Percentiles rank a stretch among this genome's conserved stretches.
These are phyloP conservation scores for Hippocampus guttulatus DNA, from an alignment of 2,113 vertebrate genomes.

Conservation along the genomic window DNA sequence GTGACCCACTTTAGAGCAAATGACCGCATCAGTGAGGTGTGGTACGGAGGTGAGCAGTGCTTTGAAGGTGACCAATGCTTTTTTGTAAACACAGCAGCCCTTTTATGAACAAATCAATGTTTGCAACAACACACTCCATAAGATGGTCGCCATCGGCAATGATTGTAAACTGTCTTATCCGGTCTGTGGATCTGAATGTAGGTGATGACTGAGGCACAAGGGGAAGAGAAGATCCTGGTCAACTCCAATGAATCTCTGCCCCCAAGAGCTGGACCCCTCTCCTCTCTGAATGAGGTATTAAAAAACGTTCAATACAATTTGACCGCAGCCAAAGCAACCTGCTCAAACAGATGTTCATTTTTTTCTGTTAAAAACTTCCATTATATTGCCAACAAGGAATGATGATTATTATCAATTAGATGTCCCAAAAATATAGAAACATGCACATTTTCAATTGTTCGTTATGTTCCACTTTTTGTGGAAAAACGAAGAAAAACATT, in stretches of 20 bases:
- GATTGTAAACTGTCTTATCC: background rate
- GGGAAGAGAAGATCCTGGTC: slow-evolving; percentile 82
- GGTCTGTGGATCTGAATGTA: slow-evolving; percentile 38
- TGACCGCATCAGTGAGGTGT: no score
- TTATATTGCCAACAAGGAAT: background rate
- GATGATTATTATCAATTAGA: background rate
- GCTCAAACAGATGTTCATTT: background rate
- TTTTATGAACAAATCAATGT: no score
- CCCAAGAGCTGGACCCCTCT: slow-evolving; percentile 76
- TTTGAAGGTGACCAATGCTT: no score
- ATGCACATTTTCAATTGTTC: background rate
- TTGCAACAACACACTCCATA: background rate
- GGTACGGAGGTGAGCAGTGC: no score
- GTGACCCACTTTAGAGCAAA: no score
- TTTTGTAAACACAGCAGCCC: no score
- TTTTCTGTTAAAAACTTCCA: background rate
- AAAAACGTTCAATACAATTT: background rate
- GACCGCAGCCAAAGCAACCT: background rate
- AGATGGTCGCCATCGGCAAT: background rate
- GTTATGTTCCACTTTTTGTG: background rate
- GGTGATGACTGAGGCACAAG: slow-evolving; percentile 83
- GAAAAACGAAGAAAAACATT: background rate
- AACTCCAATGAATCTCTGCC: slow-evolving; percentile 85
- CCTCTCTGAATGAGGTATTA: slow-evolving; percentile 75
- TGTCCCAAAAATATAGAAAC: background rate